Evolutionary conservation across 1,140 invertebrate genomes (phyloP), one percentile per base, ranked within the genome.

Genomic region (Drosophila simulans): DNA sequence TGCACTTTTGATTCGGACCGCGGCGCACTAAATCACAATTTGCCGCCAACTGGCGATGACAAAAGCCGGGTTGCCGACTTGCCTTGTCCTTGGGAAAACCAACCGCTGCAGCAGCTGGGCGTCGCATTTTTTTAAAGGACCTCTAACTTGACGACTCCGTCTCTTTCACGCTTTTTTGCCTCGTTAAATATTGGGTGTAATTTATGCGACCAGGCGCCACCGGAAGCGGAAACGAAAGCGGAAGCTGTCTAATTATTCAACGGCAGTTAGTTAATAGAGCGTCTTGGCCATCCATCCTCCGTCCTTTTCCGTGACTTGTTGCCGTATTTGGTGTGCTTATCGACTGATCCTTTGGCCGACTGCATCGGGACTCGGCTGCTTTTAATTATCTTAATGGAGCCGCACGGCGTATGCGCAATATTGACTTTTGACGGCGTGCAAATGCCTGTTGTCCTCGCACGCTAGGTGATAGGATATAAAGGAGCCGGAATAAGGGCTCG

Each of bases 211-310:
- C 49, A 49, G 39, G 49, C 72, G 55, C 31, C 31, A 65, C 53
- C 71, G 64, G 73, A 72, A 72, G 56, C 70, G 56, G 70, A 71
- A 71, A 60, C 65, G 57, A 60, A 40, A 48, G 54, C 65, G 75
- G 75, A 77, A 57, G 65, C 74, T 73, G 62, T 46, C 68, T 66
- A 82, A 83, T 64, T 78, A 82, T 68, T 74, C 58, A 62, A 42
- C 53, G 48, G 43, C 60, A 66, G 40, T 55, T 45, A 52, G 76
- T 72, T 79, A 78, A 73, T 60, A 58, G 62, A 53, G 73, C 64
- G 25, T 34, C 46, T 45, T 55, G 37, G 48, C 31, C 27, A 35
- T 17, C 34, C 51, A 35, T 11, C n/a, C 20, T 46, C 22, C 20
- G 27, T 35, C 13, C 10, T 12, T 20, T 20, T 25, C 27, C 2